Base-by-base conservation (phyloP, 2,888 invertebrate species). In the Iphiclides podalirius region DNA sequence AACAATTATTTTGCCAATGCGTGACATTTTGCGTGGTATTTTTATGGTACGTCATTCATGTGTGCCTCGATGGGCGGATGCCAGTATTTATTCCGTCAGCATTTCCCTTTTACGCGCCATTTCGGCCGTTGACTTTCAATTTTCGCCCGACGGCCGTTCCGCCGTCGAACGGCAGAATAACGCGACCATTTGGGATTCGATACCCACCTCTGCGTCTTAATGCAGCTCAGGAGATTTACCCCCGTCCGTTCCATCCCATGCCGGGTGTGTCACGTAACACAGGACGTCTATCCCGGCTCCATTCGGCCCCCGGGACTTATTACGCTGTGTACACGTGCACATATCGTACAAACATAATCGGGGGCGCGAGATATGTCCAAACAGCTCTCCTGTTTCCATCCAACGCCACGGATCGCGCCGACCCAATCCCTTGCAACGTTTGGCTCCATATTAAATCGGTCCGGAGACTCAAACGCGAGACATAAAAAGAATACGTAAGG, bases 261-360 rank as follows among this genome's bases (percentile, higher is more conserved):
- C 58, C 66, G 70, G 67, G 64, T 69, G 76, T 75, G 75, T 83
- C 84, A 85, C 85, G 84, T 84, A 83, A 72, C 61, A 66, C 81
- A n/a, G n/a, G n/a, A n/a, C n/a, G n/a, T n/a, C n/a, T n/a, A n/a
- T n/a, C 83, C 83, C 75, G 73, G 72, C 77, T 77, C n/a, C n/a
- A 80, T 82, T 62, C 71, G 73, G 73, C 86, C 83, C 86, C 55
- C 75, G 85, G 85, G 87, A 83, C 87, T 79, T 87, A 85, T 87
- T 86, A 87, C 75, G 71, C 76, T 83, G 77, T 86, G 81, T 85
- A 86, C 82, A 80, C 72, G 75, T 70, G 72, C 81, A 86, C 86
- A 86, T 85, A 31, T 77, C 84, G 83, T 76, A 68, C 87, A 87
- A 88, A 88, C 84, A 87, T 88, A 87, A 87, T 87, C 87, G 85